Conservation (phyloP, 2,113 vertebrate genomes). For the Rhinogobius similis region DNA sequence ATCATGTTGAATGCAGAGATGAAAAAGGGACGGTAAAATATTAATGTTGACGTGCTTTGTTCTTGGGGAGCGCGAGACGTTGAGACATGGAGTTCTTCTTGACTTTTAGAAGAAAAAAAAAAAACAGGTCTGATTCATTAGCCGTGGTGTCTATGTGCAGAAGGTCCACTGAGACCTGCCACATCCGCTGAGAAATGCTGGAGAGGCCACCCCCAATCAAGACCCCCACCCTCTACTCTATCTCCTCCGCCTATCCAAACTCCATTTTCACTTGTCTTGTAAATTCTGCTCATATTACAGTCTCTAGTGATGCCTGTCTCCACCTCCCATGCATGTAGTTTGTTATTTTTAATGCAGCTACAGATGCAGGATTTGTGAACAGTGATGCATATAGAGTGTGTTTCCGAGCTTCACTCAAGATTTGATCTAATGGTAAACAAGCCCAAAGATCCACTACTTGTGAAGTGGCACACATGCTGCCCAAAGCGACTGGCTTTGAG, state of each 20-base stretch:
- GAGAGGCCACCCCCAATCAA: conserved; percentile 52
- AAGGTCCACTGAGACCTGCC: conserved; percentile 86
- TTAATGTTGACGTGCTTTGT: conserved; percentile 92
- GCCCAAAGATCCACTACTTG: conserved; percentile 29
- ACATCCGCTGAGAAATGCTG: conserved; percentile 85
- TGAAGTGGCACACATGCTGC: conserved; percentile 42
- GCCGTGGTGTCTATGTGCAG: conserved; percentile 83
- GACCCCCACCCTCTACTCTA: conserved; percentile 45
- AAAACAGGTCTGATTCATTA: conserved; percentile 92
- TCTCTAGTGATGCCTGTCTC: conserved; percentile 20
- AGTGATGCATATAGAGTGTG: conserved; percentile 12
- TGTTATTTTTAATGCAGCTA: conserved; percentile 53
- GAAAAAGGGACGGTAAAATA: conserved; percentile 93
- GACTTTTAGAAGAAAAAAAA: conserved; percentile 61
- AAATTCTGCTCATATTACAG: conserved; percentile 24
- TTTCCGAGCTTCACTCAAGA: conserved; percentile 27
- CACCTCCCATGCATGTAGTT: conserved; percentile 37
- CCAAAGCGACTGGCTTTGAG: conserved; percentile 61
- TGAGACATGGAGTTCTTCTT: conserved; percentile 78
- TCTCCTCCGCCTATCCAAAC: conserved; percentile 36
- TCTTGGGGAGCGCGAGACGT: conserved; percentile 82
- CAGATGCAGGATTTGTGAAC: conserved; percentile 38
- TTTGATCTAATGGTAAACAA: conserved; percentile 41
- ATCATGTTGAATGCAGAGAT: conserved; percentile 87
- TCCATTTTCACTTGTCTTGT: conserved; percentile 27